Base-by-base conservation (phyloP, 2,888 invertebrate genomes). In the Mythimna albipuncta region DNA sequence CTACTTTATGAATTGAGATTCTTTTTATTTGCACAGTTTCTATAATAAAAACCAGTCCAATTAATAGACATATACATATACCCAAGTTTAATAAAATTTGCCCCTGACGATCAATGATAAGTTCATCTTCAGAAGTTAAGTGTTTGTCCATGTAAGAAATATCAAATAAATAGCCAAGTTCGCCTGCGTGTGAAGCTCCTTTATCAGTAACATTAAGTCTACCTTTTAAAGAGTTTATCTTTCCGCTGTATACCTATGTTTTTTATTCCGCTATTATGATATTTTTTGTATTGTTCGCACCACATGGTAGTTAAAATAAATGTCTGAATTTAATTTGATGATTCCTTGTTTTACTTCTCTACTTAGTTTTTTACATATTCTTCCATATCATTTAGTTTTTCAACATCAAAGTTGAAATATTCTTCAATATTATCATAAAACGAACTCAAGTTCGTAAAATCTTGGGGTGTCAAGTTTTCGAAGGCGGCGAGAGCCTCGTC, bases 41-140 rank as follows among this genome's bases (percentile, higher is more conserved):
- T 16, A 4, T 47, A 55, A 21, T 35, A 19, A 7, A 16, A 21
- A 35, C 16, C 3, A 44, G 3, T 54, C 26, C 6, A 32, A 32
- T 55, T 35, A 9, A 44, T 11, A 13, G 13, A 13, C 6, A 10
- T 7, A n/a, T 26, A 58, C 41, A 79, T 85, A 38, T 87, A 91
- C 91, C 89, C 87, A 70, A 87, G n/a, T 87, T 91, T 92, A 3
- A 81, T 89, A 76, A 91, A 91, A 75, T 91, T 91, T 3, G 89
- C 73, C 91, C 92, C 91, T 59, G 91, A 65, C 9, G 85, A 64
- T 91, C 88, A 54, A 91, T 87, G 1, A 88, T 77, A 5, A 87
- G 69, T 75, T 89, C 86, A 68, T 92, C 92, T 59, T 87, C 80
- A 26, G 76, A 66, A 5, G 84, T 79, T 11, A 86, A 84, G 54